Percentiles rank a stretch among this genome's conserved stretches.
Evolutionary conservation across 2,797 vertebrate genomes (phyloP).

Genomic region (Australoheros facetus): DNA sequence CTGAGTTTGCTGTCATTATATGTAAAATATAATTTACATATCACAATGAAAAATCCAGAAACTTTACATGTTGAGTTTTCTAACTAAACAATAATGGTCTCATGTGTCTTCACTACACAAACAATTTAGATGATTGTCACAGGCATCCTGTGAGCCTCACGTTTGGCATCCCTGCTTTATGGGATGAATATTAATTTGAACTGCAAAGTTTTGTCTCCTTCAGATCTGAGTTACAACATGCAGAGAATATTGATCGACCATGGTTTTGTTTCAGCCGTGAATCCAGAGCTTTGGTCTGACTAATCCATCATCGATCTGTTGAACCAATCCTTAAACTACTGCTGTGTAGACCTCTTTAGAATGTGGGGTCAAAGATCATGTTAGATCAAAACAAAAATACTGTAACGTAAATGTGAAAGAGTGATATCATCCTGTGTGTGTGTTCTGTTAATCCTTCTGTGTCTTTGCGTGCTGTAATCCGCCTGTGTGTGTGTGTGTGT

Average conservation of each 20-base stretch:
- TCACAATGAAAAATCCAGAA: too few relatives aligned
- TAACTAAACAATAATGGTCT: too few relatives aligned
- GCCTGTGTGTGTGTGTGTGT: slow-evolving; percentile 44
- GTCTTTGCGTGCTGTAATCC: slow-evolving; percentile 67
- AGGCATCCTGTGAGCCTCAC: too few relatives aligned
- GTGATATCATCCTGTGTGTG: slow-evolving; percentile 38
- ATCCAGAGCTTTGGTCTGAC: neutral
- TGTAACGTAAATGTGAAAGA: slow-evolving; percentile 36
- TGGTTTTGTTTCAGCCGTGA: neutral
- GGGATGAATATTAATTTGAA: neutral
- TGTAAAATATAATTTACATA: too few relatives aligned
- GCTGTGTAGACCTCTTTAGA: neutral
- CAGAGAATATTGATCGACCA: neutral
- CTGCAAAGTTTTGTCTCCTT: neutral
- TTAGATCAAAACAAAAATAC: slow-evolving; percentile 26
- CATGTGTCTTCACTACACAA: too few relatives aligned
- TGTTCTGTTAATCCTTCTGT: slow-evolving; percentile 57
- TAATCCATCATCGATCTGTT: neutral
- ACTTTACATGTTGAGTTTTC: too few relatives aligned
- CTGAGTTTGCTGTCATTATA: too few relatives aligned
- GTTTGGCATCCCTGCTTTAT: too few relatives aligned
- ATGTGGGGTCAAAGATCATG: slow-evolving; percentile 34
- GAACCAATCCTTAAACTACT: neutral
- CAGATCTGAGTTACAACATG: neutral
- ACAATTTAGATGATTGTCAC: too few relatives aligned